Percentiles rank a stretch among this genome's conserved stretches.
phyloP scores from a whole-genome alignment of 2,888 invertebrate species.

The Ceriagrion tenellum region DNA sequence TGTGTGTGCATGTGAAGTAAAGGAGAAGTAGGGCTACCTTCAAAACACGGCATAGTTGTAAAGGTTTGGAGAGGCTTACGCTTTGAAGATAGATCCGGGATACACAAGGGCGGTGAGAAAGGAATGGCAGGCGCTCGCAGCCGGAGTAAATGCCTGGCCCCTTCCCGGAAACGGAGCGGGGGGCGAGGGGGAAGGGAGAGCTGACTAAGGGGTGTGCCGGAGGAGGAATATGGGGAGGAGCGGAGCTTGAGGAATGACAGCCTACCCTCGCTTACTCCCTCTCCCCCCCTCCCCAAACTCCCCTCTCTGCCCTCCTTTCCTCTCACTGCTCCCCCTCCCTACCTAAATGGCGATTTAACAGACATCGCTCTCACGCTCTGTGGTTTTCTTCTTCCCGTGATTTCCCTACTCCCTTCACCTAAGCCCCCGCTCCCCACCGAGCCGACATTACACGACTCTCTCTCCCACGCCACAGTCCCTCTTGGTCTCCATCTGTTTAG shows the following conservation, averaged over 20 bases:
- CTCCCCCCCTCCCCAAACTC: too few relatives aligned
- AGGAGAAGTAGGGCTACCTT: background rate
- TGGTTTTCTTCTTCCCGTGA: constrained; percentile 55
- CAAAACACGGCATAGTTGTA: background rate
- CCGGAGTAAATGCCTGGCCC: background rate
- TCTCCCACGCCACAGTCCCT: background rate
- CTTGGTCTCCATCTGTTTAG: background rate
- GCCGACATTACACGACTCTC: background rate
- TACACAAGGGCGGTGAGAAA: background rate
- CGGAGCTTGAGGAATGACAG: constrained; percentile 41
- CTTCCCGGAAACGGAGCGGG: background rate
- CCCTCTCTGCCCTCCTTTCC: background rate
- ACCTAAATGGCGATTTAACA: constrained; percentile 54
- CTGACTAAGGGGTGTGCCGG: too few relatives aligned
- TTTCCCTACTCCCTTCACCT: background rate
- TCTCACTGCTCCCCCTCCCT: background rate
- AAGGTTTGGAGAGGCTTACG: background rate
- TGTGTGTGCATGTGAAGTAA: background rate
- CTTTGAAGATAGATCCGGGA: background rate
- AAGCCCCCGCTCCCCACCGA: background rate
- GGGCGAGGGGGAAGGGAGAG: too few relatives aligned
- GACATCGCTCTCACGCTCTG: constrained; percentile 38
- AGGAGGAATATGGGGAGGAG: background rate
- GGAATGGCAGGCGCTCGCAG: background rate
- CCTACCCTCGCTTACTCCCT: too few relatives aligned